These are phyloP conservation scores for Procavia capensis DNA, from an alignment of 2,113 vertebrate species.

Conservation along the genomic window DNA sequence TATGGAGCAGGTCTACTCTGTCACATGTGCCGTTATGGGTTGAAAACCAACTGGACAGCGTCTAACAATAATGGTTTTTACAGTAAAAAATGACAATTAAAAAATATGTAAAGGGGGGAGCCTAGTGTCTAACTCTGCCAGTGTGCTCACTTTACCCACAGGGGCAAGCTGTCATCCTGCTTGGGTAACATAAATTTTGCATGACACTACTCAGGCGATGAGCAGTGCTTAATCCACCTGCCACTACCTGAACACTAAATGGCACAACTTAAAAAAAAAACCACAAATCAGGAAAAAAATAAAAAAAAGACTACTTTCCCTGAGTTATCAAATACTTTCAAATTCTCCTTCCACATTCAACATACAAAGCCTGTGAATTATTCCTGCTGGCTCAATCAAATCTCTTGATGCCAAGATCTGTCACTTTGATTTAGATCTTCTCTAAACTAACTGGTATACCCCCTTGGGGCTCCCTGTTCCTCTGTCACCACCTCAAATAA, in stretches of 20 bases:
- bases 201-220: neutral
- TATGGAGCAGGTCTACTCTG: too few species aligned
- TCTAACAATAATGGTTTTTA: too few species aligned
- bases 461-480: neutral
- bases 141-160: neutral
- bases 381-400: neutral
- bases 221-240: neutral
- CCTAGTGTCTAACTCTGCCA: neutral
- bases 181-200: neutral
- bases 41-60: too few species aligned
- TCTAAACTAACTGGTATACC: neutral
- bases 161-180: neutral
- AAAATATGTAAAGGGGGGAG: too few species aligned
- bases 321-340: neutral
- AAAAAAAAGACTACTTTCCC: neutral
- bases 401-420: neutral
- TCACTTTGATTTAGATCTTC: neutral
- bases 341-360: slow-evolving; percentile 32
- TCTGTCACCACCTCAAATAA: neutral
- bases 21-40: too few species aligned
- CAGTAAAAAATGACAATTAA: too few species aligned
- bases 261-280: neutral
- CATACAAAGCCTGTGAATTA: slow-evolving; percentile 46
- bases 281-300: neutral
- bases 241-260: neutral